Conservation (phyloP, 2,888 invertebrate genomes). For the Spisula subtruncata region DNA sequence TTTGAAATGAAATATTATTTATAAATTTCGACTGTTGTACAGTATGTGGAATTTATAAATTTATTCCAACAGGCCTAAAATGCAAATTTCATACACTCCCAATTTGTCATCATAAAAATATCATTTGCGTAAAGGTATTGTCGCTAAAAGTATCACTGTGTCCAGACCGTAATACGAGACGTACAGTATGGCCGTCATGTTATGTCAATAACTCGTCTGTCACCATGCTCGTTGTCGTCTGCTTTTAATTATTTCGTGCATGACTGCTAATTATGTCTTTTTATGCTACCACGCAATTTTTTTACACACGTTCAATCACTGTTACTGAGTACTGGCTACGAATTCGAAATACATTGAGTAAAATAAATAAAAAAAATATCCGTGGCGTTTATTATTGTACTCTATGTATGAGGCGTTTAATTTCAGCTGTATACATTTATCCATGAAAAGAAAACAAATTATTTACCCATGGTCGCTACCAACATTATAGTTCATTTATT, state of each 20-base stretch:
- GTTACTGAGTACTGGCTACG: slow-evolving; percentile 8
- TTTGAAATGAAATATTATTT: not conserved
- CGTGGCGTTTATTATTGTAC: not conserved
- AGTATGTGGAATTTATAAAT: not conserved
- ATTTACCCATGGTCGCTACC: slow-evolving; percentile 47
- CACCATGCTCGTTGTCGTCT: slow-evolving; percentile 38
- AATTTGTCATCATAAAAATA: slow-evolving; percentile 72
- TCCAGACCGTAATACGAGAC: slow-evolving; percentile 57
- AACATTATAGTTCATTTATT: slow-evolving; percentile 31
- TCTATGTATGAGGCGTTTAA: not conserved
- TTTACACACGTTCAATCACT: slow-evolving; percentile 44
- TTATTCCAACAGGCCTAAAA: slow-evolving; percentile 37
- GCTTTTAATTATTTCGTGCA: slow-evolving; percentile 51
- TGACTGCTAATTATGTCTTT: slow-evolving; percentile 49
- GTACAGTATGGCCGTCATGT: slow-evolving; percentile 47
- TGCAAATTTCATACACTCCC: slow-evolving; percentile 70
- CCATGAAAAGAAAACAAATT: slow-evolving; percentile 1
- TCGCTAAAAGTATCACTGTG: slow-evolving; percentile 56
- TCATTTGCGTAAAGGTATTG: slow-evolving; percentile 60
- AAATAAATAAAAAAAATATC: slow-evolving; percentile 13
- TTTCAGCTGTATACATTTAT: slow-evolving; percentile 7
- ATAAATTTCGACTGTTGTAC: not conserved
- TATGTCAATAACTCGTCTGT: slow-evolving; percentile 57
- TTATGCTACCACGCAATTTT: slow-evolving; percentile 38
- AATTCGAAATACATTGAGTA: not conserved